These are phyloP conservation scores for Spheniscus mendiculus DNA, from an alignment of 2,113 vertebrate species.

Conservation along the genomic window DNA sequence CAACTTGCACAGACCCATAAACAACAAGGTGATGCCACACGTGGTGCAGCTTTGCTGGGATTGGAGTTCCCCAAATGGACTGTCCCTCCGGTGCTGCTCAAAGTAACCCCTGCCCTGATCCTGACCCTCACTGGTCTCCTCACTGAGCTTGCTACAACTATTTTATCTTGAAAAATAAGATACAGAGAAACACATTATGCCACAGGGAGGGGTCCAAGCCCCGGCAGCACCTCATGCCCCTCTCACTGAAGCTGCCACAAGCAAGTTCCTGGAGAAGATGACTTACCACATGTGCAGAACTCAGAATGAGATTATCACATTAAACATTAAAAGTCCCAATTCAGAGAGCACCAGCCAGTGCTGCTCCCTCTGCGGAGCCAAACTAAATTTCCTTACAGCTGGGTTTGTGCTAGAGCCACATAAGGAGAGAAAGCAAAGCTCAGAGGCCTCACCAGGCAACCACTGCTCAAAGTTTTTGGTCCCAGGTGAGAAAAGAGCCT, in stretches of 20 bases:
- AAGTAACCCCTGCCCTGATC: neutral
- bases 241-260: neutral
- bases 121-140: neutral
- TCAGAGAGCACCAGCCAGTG: neutral
- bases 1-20: neutral
- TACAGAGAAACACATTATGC: neutral
- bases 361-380: neutral
- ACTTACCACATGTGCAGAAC: neutral
- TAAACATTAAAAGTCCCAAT: neutral
- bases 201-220: neutral
- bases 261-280: neutral
- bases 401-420: neutral
- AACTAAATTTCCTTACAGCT: neutral
- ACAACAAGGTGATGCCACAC: neutral
- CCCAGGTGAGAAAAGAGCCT: neutral
- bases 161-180: neutral
- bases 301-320: conserved; percentile 22
- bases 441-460: rapidly evolving
- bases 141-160: neutral
- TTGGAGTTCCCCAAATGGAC: neutral
- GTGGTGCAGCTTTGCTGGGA: neutral
- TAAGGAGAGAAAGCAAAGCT: neutral
- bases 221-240: rapidly evolving
- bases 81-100: rapidly evolving
- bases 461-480: neutral